phyloP scores from a whole-genome alignment of 1,140 invertebrate genomes.

The Drosophila quadrilineata region DNA sequence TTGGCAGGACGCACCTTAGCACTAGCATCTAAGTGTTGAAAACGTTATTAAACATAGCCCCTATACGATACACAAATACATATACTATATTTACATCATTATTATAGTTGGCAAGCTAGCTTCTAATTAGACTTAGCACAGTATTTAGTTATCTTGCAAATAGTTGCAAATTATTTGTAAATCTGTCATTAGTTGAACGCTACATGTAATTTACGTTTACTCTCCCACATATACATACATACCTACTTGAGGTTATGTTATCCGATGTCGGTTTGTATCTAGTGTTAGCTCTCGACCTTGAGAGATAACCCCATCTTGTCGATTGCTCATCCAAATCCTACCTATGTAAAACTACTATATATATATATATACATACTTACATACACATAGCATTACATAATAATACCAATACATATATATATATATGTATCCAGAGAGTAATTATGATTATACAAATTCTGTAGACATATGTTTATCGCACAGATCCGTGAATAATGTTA shows the following conservation, averaged over 20 bases:
- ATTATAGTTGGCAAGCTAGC: conserved; percentile 51
- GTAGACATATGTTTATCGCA: too few species aligned
- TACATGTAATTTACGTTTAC: background rate
- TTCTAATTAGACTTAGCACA: conserved; percentile 67
- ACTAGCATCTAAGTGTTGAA: conserved; percentile 74
- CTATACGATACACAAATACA: conserved; percentile 29
- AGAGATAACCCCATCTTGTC: conserved; percentile 25
- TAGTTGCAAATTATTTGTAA: conserved; percentile 75
- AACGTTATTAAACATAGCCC: conserved; percentile 62
- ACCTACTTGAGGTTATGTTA: too few species aligned
- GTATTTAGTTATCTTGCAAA: conserved; percentile 73
- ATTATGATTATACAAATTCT: conserved; percentile 36
- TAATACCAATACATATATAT: conserved; percentile 35
- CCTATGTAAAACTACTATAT: conserved; percentile 30
- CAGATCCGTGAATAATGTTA: conserved; percentile 67
- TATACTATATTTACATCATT: background rate
- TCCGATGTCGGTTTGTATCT: conserved; percentile 1
- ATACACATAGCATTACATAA: conserved; percentile 19
- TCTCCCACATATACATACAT: conserved; percentile 2
- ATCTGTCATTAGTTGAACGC: conserved; percentile 53
- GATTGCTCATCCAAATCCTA: conserved; percentile 51
- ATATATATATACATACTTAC: conserved; percentile 6
- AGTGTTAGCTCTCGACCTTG: conserved; percentile 54
- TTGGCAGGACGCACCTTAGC: conserved; percentile 68
- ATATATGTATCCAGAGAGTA: conserved; percentile 51